Base-by-base conservation (phyloP, 2,797 vertebrate species). In the Pteronotus mesoamericanus region DNA sequence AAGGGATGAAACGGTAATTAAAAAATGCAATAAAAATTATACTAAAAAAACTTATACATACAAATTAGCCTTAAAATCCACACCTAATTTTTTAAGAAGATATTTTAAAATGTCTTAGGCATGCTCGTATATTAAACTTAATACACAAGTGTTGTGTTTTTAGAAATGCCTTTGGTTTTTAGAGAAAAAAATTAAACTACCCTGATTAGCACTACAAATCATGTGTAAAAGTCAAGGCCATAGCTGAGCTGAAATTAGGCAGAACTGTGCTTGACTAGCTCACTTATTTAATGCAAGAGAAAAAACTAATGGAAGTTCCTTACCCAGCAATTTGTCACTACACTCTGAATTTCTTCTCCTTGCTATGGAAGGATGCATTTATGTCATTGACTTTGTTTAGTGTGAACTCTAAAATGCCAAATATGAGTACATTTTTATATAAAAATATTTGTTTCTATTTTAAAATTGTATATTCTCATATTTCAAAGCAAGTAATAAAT, bases 141-240 rank as follows among this genome's bases (percentile, higher is more conserved):
- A 57, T 61, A 64, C 68, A 39, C 34, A 29, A 32, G 19, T 53
- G 0, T 68, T 74, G 2, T 87, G 11, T 37, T 57, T 92, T 91
- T 44, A 64, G 37, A 90, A 85, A 75, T 34, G 34, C 34, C 12
- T 69, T 44, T 68, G 26, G 7, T n/a, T 82, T 88, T 86, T 74
- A 92, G 18, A 46, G 8, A 91, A 96, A 91, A 94, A 77, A 79
- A 59, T 26, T 91, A 69, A 80, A 57, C 72, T 57, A 46, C 72
- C 6, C 48, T 86, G 11, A 32, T 69, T 61, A 46, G 69, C 14
- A 57, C 7, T 32, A 59, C 9, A 91, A 64, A 53, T 77, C 44
- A 51, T 24, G 1, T 51, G 6, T 21, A 89, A 83, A 39, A 48
- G 57, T 86, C 9, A 69, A 88, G 22, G 24, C 9, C 71, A 90